phyloP scores from a whole-genome alignment of 2,888 invertebrate genomes.

The Epinotia demarniana region DNA sequence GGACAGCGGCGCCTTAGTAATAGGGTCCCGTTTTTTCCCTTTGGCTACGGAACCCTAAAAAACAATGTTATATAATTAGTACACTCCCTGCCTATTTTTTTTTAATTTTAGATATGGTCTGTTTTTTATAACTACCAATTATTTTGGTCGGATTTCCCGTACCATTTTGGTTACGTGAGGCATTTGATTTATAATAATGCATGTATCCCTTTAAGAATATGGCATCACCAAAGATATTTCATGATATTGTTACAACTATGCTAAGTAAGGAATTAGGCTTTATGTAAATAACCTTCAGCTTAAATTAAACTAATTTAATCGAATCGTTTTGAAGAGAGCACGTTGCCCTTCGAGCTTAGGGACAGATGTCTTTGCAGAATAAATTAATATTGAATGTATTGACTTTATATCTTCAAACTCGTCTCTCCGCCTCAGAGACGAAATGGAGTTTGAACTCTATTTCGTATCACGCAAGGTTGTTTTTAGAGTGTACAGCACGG shows the following conservation, averaged over 20 bases:
- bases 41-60: too few relatives aligned
- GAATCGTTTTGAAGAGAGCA: slow-evolving; percentile 50
- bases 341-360: slow-evolving; percentile 48
- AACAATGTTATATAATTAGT: too few relatives aligned
- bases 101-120: too few relatives aligned
- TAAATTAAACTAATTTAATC: slow-evolving; percentile 36
- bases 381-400: slow-evolving; percentile 55
- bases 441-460: neutral
- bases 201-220: too few relatives aligned
- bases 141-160: too few relatives aligned
- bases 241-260: slow-evolving; percentile 25
- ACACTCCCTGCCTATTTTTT: too few relatives aligned
- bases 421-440: neutral
- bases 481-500: neutral
- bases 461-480: neutral
- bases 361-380: slow-evolving; percentile 56
- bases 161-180: too few relatives aligned
- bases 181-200: too few relatives aligned
- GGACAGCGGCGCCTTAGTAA: too few relatives aligned
- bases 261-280: slow-evolving; percentile 24
- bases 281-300: slow-evolving; percentile 26
- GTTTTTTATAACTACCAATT: too few relatives aligned
- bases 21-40: too few relatives aligned
- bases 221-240: neutral
- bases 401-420: neutral